Conservation (phyloP, 2,888 invertebrate genomes). For the Oithona nana region DNA sequence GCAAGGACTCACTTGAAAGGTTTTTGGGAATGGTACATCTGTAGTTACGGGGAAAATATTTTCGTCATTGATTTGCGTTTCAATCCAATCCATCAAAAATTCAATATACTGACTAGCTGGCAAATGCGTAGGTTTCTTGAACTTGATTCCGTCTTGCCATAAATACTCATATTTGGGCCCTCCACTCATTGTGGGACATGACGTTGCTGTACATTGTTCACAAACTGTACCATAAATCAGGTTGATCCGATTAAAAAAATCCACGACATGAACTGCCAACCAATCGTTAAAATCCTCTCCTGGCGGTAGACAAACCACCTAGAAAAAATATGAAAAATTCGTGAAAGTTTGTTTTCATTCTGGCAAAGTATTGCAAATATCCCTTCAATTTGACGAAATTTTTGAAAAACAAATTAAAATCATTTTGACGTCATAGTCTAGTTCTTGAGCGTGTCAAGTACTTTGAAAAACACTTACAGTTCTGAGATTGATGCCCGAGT, state of each 20-base stretch:
- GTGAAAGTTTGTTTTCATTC: no score
- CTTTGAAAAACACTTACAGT: slow-evolving; percentile 21
- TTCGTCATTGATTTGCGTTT: slow-evolving; percentile 73
- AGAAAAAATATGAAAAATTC: no score
- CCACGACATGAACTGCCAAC: slow-evolving; percentile 83
- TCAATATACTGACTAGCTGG: slow-evolving; percentile 52
- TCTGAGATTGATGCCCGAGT: slow-evolving; percentile 67
- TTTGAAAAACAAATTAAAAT: neutral
- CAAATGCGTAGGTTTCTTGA: slow-evolving; percentile 35
- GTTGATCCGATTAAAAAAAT: slow-evolving; percentile 83
- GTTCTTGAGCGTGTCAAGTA: no score
- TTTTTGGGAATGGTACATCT: slow-evolving; percentile 72
- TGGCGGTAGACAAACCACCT: slow-evolving; percentile 57
- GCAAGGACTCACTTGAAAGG: slow-evolving; percentile 33
- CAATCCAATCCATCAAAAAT: slow-evolving; percentile 76
- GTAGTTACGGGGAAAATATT: slow-evolving; percentile 58
- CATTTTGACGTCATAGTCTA: no score
- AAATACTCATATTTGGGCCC: slow-evolving; percentile 72
- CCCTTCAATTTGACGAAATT: no score
- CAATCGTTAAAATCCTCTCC: slow-evolving; percentile 74
- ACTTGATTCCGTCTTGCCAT: slow-evolving; percentile 67
- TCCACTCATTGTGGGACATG: slow-evolving; percentile 77
- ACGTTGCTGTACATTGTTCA: slow-evolving; percentile 58
- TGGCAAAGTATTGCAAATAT: no score
- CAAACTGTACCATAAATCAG: slow-evolving; percentile 73